Evolutionary conservation across 2,797 vertebrate genomes (phyloP).

Genomic region (Myiotriccus ornatus): DNA sequence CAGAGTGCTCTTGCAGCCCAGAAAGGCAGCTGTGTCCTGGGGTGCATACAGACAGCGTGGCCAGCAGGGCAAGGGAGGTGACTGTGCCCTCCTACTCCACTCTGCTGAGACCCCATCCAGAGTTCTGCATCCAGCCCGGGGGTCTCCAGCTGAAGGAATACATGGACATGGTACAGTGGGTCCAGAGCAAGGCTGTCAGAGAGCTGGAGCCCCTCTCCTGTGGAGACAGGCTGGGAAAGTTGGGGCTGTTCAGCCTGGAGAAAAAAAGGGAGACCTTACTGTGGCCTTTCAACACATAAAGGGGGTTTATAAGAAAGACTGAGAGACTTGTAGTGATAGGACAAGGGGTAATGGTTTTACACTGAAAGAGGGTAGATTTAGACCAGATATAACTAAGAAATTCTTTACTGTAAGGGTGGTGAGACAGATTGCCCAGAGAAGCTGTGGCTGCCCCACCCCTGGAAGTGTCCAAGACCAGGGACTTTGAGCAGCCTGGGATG

Average conservation of each 20-base stretch:
- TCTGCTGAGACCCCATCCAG: fast-evolving
- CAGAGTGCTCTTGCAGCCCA: fast-evolving
- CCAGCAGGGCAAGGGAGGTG: fast-evolving
- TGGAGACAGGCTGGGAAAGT: background rate
- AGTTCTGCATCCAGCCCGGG: fast-evolving
- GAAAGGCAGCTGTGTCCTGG: fast-evolving
- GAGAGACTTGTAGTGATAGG: background rate
- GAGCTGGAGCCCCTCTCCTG: background rate
- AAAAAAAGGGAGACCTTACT: background rate
- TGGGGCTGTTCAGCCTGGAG: background rate
- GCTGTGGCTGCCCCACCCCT: fast-evolving
- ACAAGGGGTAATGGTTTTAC: background rate
- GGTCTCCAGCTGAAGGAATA: background rate
- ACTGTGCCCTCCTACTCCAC: background rate
- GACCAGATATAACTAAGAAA: no score
- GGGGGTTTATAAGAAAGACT: background rate
- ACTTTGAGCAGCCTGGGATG: background rate
- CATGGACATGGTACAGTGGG: background rate
- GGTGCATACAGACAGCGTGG: fast-evolving
- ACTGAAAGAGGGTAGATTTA: background rate
- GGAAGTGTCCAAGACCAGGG: background rate
- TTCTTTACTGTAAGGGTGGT: background rate
- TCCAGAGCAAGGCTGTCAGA: background rate
- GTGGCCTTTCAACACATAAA: background rate
- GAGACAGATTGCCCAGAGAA: background rate